Evolutionary conservation across 2,113 vertebrate genomes (phyloP).

Genomic region (Brachyhypopomus gauderio): DNA sequence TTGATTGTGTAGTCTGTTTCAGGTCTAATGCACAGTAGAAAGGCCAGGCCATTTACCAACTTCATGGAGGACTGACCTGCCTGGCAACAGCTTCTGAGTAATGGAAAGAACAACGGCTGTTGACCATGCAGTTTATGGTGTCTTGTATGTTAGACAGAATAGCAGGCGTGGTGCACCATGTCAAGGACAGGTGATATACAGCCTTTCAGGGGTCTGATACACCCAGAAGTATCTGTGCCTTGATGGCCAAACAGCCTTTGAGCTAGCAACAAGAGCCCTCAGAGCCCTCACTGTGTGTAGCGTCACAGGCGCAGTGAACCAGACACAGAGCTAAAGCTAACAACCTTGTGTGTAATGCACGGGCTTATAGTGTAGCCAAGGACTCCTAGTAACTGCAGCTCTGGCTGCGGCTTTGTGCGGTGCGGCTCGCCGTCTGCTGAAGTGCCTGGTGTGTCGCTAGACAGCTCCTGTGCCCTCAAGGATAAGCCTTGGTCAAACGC

Average conservation of each 20-base stretch:
- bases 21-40: conserved; percentile 3
- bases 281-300: not conserved
- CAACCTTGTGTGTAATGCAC: conserved; percentile 1
- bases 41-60: conserved; percentile 19
- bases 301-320: not conserved
- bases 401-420: not conserved
- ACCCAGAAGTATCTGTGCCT: not conserved
- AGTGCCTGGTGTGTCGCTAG: too few species aligned
- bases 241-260: not conserved
- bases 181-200: not conserved
- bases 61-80: conserved; percentile 33
- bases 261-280: not conserved
- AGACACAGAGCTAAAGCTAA: not conserved
- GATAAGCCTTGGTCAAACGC: not conserved
- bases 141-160: not conserved
- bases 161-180: not conserved
- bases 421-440: not conserved
- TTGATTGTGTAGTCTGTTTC: not conserved
- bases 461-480: not conserved
- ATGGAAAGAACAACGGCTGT: not conserved
- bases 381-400: conserved; percentile 12
- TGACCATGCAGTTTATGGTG: not conserved
- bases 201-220: not conserved
- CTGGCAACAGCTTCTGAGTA: conserved; percentile 36
- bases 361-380: not conserved